Evolutionary conservation across 2,113 vertebrate species (phyloP).

Genomic region (Proteles cristata): DNA sequence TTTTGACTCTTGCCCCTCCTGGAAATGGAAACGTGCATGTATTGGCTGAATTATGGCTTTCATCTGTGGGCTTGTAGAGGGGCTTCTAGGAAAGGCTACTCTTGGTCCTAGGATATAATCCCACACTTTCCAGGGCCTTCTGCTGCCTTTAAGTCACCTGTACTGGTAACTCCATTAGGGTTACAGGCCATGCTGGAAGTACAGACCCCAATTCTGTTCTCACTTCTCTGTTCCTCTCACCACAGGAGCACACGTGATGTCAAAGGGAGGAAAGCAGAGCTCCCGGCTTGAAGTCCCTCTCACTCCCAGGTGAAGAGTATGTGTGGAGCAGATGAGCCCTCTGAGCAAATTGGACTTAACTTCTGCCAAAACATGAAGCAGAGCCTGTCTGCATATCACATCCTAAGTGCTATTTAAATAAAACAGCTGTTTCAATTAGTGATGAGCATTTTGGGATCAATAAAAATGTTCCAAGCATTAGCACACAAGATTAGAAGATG

Average conservation of each 20-base stretch:
- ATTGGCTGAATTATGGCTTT: neutral
- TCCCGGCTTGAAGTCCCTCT: conserved; percentile 77
- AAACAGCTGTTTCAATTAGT: conserved; percentile 12
- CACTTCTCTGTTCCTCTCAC: conserved; percentile 83
- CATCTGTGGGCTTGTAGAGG: neutral
- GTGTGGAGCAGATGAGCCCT: conserved; percentile 85
- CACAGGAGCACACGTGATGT: conserved; percentile 84
- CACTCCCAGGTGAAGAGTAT: conserved; percentile 80
- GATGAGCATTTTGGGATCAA: conserved; percentile 16
- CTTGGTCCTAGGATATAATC: neutral
- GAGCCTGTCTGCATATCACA: conserved; percentile 42
- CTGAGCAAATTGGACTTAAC: conserved; percentile 63
- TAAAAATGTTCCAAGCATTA: neutral
- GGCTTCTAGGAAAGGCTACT: neutral
- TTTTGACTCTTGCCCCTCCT: neutral
- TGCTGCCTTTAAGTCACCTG: neutral
- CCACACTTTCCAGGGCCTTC: neutral
- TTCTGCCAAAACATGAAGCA: conserved; percentile 78
- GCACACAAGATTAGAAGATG: conserved; percentile 15
- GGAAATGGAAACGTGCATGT: neutral
- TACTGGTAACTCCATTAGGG: neutral
- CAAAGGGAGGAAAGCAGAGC: conserved; percentile 89
- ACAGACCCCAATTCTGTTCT: conserved; percentile 16
- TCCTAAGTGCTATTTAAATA: neutral
- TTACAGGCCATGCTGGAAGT: neutral